Percentiles rank a stretch among this genome's conserved stretches.
Conservation (phyloP, 2,888 invertebrate genomes). For the Galeopsomyia nigrocyanea region DNA sequence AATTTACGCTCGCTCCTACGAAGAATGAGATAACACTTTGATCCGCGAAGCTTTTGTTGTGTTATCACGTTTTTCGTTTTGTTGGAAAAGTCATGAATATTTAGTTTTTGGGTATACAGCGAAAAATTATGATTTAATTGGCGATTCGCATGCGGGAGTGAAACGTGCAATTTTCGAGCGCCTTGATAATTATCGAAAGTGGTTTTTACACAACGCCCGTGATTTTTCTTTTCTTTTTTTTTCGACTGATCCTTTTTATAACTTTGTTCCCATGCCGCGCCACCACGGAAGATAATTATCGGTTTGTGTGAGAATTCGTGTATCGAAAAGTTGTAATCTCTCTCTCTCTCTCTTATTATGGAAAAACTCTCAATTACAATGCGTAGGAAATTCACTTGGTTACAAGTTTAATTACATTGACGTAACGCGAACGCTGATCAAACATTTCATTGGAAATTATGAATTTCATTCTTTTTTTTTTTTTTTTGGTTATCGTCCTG, state of each 20-base stretch:
- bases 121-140: slow-evolving; percentile 15
- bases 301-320: neutral
- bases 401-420: too few species aligned
- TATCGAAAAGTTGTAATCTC: slow-evolving; percentile 21
- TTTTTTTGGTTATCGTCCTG: too few species aligned
- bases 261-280: slow-evolving; percentile 19
- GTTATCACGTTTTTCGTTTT: too few species aligned
- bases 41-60: too few species aligned
- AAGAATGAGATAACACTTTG: too few species aligned
- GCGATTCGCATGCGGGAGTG: neutral
- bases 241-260: slow-evolving; percentile 18
- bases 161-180: slow-evolving; percentile 21
- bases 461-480: too few species aligned
- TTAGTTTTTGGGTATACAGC: too few species aligned
- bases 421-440: too few species aligned
- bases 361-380: neutral
- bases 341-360: too few species aligned
- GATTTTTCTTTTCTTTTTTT: too few species aligned
- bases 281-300: slow-evolving; percentile 18
- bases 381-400: neutral
- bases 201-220: slow-evolving; percentile 9
- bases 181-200: slow-evolving; percentile 34
- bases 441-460: too few species aligned
- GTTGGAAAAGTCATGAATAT: too few species aligned
- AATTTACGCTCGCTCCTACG: neutral